These are phyloP conservation scores for Nasonia oneida DNA, from an alignment of 2,888 invertebrate genomes.

Conservation along the genomic window DNA sequence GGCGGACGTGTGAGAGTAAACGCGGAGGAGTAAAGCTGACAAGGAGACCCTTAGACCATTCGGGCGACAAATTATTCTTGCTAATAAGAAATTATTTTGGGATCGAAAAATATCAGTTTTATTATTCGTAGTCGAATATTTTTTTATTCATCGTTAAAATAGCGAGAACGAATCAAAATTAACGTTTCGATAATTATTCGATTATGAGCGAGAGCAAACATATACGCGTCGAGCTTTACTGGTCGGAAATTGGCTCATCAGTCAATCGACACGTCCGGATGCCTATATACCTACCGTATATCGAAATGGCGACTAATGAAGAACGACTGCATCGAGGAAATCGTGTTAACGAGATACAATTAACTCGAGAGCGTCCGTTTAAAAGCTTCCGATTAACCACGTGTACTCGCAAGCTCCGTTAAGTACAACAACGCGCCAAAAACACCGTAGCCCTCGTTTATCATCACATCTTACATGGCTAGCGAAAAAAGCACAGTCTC, in stretches of 20 bases:
- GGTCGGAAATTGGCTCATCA: not conserved
- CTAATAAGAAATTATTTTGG: constrained; percentile 11
- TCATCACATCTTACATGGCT: not conserved
- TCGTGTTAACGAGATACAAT: not conserved
- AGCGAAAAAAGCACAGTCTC: not conserved
- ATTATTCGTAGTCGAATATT: not conserved
- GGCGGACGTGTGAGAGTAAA: not conserved
- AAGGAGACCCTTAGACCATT: constrained; percentile 10
- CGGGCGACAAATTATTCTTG: not conserved
- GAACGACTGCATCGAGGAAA: not conserved
- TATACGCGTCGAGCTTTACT: not conserved
- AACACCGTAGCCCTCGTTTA: not conserved
- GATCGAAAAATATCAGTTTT: not conserved
- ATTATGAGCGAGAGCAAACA: not conserved
- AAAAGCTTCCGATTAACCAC: not conserved
- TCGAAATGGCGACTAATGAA: not conserved
- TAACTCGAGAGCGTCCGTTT: not conserved
- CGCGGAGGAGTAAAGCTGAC: not conserved
- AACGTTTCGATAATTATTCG: not conserved
- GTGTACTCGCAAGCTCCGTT: not conserved
- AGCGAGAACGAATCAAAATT: too few relatives aligned
- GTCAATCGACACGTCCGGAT: not conserved
- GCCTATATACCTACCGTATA: not conserved
- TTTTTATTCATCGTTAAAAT: too few relatives aligned
- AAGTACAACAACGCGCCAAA: not conserved